Percentiles rank a stretch among this genome's conserved stretches.
Evolutionary conservation across 2,113 vertebrate species (phyloP).

Genomic region (Neolamprologus longior): DNA sequence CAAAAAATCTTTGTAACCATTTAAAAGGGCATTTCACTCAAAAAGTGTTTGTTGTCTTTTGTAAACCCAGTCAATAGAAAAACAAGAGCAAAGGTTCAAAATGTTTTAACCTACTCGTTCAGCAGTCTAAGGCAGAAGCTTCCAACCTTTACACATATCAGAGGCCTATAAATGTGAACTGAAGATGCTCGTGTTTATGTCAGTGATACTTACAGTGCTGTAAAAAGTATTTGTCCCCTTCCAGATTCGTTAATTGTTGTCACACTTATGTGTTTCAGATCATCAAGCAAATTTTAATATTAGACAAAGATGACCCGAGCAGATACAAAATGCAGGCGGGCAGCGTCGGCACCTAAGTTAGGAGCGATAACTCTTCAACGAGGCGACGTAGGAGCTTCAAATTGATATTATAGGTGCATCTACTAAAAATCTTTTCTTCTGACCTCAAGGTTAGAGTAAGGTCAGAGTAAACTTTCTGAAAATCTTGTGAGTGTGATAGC

Average conservation of each 20-base stretch:
- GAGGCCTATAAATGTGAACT: background rate
- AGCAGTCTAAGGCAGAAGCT: background rate
- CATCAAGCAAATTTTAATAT: background rate
- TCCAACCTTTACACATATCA: background rate
- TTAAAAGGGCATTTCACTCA: background rate
- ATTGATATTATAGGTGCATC: rapidly evolving
- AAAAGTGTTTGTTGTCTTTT: background rate
- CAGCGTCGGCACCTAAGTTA: rapidly evolving
- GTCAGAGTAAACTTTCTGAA: background rate
- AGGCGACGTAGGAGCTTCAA: background rate
- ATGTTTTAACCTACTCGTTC: background rate
- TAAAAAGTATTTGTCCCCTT: background rate
- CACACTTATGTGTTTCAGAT: background rate
- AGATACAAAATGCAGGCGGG: background rate
- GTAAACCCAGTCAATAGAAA: background rate
- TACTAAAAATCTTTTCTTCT: background rate
- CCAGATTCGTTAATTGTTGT: background rate
- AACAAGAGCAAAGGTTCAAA: background rate
- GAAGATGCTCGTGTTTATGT: background rate
- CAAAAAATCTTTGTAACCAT: rapidly evolving
- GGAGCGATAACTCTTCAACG: rapidly evolving
- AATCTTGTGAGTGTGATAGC: background rate
- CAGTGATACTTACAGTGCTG: background rate
- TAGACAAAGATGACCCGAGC: background rate
- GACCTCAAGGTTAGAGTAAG: background rate